Conservation (phyloP, 2,888 invertebrate genomes). For the Eupeodes latifasciatus region DNA sequence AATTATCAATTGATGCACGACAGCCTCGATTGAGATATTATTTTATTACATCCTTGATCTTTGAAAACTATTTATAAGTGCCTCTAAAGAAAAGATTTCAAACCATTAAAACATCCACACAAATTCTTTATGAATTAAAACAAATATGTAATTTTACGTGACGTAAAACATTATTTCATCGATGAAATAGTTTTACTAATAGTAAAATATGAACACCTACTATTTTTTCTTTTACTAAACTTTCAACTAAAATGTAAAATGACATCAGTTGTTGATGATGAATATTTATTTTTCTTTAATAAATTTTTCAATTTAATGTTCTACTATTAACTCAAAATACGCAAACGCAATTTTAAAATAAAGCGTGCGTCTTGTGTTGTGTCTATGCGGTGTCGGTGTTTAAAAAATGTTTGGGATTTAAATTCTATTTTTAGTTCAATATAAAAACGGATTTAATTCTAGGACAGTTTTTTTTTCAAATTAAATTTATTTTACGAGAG, state of each 20-base stretch:
- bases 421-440: constrained; percentile 31
- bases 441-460: constrained; percentile 24
- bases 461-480: constrained; percentile 21
- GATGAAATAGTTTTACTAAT: constrained; percentile 1
- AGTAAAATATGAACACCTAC: background rate
- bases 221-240: background rate
- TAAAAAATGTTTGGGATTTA: constrained; percentile 9
- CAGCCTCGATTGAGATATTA: no score
- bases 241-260: background rate
- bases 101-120: background rate
- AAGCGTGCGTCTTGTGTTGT: constrained; percentile 3
- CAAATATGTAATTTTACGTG: background rate
- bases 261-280: constrained; percentile 1
- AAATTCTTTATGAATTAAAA: background rate
- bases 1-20: no score
- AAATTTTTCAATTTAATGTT: background rate
- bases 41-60: no score
- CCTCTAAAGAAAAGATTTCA: no score
- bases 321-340: background rate
- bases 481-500: constrained; percentile 3
- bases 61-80: no score
- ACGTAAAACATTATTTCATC: background rate
- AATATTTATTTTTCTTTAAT: background rate
- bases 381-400: background rate
- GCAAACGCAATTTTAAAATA: constrained; percentile 17